Evolutionary conservation across 2,113 vertebrate species (phyloP).

Genomic region (Brevimyrus niger): DNA sequence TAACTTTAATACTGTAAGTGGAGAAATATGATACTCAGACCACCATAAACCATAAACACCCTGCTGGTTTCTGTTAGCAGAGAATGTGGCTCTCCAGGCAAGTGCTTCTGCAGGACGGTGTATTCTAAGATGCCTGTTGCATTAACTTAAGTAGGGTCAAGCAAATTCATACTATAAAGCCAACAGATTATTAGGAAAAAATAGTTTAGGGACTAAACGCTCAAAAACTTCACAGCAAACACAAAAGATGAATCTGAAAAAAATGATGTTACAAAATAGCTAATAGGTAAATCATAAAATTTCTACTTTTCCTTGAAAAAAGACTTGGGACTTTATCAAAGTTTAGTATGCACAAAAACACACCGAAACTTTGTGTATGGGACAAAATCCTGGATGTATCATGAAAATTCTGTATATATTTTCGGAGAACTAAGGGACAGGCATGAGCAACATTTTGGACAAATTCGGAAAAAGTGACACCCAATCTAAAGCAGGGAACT

Average conservation of each 20-base stretch:
- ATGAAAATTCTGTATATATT: not conserved
- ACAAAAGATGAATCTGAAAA: not conserved
- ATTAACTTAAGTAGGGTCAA: not conserved
- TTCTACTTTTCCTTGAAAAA: not conserved
- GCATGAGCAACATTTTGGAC: not conserved
- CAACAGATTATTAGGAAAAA: not conserved
- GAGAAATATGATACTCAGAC: too few species aligned
- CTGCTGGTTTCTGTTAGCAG: not conserved
- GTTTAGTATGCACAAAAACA: not conserved
- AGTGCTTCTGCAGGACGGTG: too few species aligned
- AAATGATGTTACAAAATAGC: not conserved
- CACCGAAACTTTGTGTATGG: not conserved
- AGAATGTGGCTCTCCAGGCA: not conserved
- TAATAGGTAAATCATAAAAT: not conserved
- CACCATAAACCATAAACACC: not conserved
- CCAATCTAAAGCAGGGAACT: not conserved
- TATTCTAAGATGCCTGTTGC: not conserved
- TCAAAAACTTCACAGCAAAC: not conserved
- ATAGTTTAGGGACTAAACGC: not conserved
- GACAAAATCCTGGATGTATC: not conserved
- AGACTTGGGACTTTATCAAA: not conserved
- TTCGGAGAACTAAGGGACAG: not conserved
- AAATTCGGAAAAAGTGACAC: not conserved
- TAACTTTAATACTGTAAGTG: not conserved
- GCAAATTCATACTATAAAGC: not conserved